Conservation (phyloP, 2,888 invertebrate genomes). For the Lingula anatina region DNA sequence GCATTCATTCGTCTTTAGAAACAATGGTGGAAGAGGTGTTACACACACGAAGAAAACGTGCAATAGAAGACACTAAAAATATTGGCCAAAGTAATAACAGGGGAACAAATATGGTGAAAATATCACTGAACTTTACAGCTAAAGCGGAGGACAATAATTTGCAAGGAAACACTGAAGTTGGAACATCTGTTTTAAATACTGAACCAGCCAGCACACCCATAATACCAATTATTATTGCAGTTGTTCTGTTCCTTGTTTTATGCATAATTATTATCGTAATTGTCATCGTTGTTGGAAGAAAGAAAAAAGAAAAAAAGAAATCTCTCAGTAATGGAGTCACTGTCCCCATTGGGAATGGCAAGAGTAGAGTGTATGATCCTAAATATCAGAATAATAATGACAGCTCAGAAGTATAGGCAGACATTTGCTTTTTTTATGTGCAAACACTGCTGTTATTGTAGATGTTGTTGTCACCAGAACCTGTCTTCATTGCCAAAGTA, state of each 20-base stretch:
- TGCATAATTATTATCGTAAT: constrained; percentile 21
- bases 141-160: constrained; percentile 10
- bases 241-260: constrained; percentile 23
- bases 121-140: constrained; percentile 17
- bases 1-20: neutral
- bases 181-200: constrained; percentile 14
- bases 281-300: constrained; percentile 21
- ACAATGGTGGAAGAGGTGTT: neutral
- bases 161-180: constrained; percentile 16
- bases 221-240: constrained; percentile 26
- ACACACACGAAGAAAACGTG: constrained; percentile 11
- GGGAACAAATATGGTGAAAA: constrained; percentile 37
- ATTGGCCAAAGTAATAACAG: constrained; percentile 22
- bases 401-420: constrained; percentile 15
- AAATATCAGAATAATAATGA: constrained; percentile 11
- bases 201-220: constrained; percentile 15
- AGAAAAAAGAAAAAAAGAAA: constrained; percentile 31
- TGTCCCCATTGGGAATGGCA: constrained; percentile 19
- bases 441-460: too few relatives aligned
- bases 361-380: constrained; percentile 11
- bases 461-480: too few relatives aligned
- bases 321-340: constrained; percentile 35
- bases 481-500: too few relatives aligned
- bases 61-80: constrained; percentile 17
- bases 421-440: too few relatives aligned